Base-by-base conservation (phyloP, 2,797 vertebrate genomes). In the Oreortyx pictus region DNA sequence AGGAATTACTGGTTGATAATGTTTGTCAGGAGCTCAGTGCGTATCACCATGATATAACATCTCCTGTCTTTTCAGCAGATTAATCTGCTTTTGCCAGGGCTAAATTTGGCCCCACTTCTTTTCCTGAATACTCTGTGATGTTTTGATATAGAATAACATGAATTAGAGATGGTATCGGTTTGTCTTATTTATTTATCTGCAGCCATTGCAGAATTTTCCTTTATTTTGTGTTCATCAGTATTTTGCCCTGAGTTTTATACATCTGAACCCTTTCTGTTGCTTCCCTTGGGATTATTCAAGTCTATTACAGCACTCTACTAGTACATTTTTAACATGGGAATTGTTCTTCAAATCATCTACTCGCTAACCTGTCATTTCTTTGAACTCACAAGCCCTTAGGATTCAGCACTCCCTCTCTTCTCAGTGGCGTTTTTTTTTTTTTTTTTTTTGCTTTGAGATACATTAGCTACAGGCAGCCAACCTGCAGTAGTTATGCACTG, bases 41-140 rank as follows among this genome's bases (percentile, higher is more conserved):
- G 22, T n/a, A 86, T 82, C 70, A 73, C 35, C 41, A 52, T 88
- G 80, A 88, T 94, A 72, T 66, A 86, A 37, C 50, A 83, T 74
- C 47, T 95, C 29, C 46, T 65, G 67, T 84, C 89, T 93, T 94
- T 92, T 86, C 76, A 86, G 91, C 44, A 76, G 74, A 95, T 84
- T 88, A 64, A 92, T 92, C 52, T 88, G 57, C 83, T 92, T 88
- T 93, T 86, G 73, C 49, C 14, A 49, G 47, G 25, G 61, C 64
- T 94, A 67, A 86, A 91, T 90, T 82, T 94, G 72, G 60, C 46
- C 41, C 65, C 64, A 50, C 23, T 90, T 31, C 37, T 90, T 31
- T 90, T 92, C 17, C 41, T 74, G 60, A 79, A 67, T 43, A 33
- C 33, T 82, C 72, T 59, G 54, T 46, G 81, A 50, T 84, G 46